Conservation (phyloP, 2,113 vertebrate species). For the Stictonetta naevosa region DNA sequence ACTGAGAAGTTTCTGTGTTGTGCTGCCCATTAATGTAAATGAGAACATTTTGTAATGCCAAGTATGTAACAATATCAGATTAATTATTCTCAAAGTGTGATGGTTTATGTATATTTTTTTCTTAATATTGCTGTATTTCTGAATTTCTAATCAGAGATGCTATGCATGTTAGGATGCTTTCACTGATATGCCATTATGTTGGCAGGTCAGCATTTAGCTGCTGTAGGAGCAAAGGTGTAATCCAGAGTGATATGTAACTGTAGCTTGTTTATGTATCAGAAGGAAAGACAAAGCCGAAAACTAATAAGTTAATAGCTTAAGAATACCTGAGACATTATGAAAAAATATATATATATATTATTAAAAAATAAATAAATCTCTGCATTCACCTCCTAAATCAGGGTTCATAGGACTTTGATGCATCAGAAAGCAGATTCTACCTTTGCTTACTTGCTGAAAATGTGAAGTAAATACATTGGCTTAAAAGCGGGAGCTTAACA, state of each 20-base stretch:
- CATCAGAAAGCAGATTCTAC: neutral
- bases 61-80: neutral
- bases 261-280: neutral
- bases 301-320: neutral
- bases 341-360: neutral
- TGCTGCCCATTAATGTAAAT: constrained; percentile 21
- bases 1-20: constrained; percentile 24
- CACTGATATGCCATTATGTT: neutral
- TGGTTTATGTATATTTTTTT: neutral
- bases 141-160: neutral
- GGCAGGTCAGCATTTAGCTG: neutral
- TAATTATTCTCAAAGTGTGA: neutral
- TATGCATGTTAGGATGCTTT: neutral
- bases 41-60: constrained; percentile 2
- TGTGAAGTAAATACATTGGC: neutral
- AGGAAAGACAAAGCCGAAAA: neutral
- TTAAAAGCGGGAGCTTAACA: neutral
- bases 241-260: neutral
- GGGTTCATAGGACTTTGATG: neutral
- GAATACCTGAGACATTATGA: neutral
- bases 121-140: neutral
- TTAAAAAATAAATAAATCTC: neutral
- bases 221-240: neutral
- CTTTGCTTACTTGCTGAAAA: neutral
- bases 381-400: neutral